Evolutionary conservation across 2,113 vertebrate species (phyloP).

Genomic region (Notarius lentiginosus): DNA sequence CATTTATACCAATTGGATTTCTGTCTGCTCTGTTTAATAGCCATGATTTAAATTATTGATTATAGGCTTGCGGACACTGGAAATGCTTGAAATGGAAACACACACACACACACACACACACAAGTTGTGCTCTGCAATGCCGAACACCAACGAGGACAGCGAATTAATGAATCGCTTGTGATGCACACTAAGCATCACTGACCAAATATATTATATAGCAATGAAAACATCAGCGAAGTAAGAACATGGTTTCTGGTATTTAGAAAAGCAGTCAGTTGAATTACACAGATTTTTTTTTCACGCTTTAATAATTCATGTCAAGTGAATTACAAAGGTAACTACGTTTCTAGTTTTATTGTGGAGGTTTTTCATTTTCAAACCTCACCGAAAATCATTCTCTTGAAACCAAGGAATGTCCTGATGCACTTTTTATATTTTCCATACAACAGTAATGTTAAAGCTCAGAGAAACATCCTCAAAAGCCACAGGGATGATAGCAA

Average conservation of each 20-base stretch:
- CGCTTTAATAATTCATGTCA: not conserved
- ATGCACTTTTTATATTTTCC: not conserved
- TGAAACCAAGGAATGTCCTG: not conserved
- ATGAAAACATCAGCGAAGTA: not conserved
- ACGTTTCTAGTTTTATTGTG: not conserved
- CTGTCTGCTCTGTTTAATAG: conserved; percentile 26
- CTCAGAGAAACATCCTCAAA: not conserved
- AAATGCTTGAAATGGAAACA: conserved; percentile 2
- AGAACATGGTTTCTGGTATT: not conserved
- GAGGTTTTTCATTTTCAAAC: not conserved
- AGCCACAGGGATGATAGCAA: not conserved
- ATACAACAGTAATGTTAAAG: not conserved
- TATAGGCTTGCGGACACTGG: conserved; percentile 7
- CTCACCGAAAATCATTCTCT: not conserved
- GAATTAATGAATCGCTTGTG: not conserved
- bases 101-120: not conserved
- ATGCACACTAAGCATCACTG: conserved; percentile 1
- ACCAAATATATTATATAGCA: conserved; percentile 3
- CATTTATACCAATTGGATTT: conserved; percentile 27
- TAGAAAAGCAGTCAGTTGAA: not conserved
- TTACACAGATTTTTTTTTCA: not conserved
- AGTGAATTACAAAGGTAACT: conserved; percentile 10
- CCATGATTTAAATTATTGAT: conserved; percentile 29
- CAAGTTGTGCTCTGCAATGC: conserved; percentile 12
- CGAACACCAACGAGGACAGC: not conserved